Evolutionary conservation across 2,888 invertebrate species (phyloP).

Genomic region (Omphaloscelis lunosa): DNA sequence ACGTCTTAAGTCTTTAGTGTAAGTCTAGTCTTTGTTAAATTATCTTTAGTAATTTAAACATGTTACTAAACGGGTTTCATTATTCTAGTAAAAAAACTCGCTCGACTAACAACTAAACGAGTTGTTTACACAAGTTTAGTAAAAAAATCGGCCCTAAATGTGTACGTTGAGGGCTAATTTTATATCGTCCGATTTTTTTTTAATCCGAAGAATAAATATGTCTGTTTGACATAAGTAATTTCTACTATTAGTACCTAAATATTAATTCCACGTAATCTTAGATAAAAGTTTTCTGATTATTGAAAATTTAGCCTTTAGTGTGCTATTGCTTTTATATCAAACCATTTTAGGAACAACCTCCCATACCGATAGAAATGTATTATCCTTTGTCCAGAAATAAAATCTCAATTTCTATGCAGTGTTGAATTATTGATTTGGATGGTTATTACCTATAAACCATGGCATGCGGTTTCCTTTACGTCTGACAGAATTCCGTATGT

Average conservation of each 20-base stretch:
- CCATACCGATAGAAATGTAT: not conserved
- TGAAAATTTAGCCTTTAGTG: not conserved
- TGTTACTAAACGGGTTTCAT: not conserved
- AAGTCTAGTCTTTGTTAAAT: not conserved
- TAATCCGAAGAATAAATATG: too few relatives aligned
- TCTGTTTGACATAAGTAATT: too few relatives aligned
- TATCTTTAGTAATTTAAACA: not conserved
- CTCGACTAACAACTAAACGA: not conserved
- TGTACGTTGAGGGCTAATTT: too few relatives aligned
- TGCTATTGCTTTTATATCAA: too few relatives aligned
- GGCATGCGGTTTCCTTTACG: constrained; percentile 9
- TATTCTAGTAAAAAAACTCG: not conserved
- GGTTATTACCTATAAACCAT: constrained; percentile 18
- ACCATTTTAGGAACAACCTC: not conserved
- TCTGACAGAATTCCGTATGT: not conserved
- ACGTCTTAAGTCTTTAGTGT: not conserved
- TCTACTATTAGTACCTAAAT: too few relatives aligned
- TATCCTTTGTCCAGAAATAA: not conserved
- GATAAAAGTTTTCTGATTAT: too few relatives aligned
- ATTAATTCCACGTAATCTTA: too few relatives aligned
- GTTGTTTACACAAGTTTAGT: not conserved
- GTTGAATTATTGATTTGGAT: constrained; percentile 4
- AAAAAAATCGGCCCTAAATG: too few relatives aligned
- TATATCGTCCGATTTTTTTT: too few relatives aligned
- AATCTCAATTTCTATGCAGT: constrained; percentile 8